These are phyloP conservation scores for Tringa solitaria DNA, from an alignment of 2,113 vertebrate genomes.

Conservation along the genomic window DNA sequence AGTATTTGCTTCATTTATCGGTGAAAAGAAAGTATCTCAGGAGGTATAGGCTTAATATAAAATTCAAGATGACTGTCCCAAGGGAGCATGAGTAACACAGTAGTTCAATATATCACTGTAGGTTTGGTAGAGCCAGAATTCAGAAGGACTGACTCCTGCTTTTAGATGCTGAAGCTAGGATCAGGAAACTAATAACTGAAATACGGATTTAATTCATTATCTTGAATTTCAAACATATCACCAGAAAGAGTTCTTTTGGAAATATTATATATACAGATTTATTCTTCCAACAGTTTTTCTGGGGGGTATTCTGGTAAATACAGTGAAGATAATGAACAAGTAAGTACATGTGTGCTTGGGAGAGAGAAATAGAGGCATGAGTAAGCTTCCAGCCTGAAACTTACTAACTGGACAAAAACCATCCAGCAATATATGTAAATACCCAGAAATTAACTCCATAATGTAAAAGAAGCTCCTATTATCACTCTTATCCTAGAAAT, in stretches of 20 bases:
- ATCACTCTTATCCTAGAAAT: background rate
- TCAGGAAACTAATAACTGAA: background rate
- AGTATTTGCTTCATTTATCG: background rate
- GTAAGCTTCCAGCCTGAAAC: background rate
- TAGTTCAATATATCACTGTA: background rate
- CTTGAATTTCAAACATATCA: background rate
- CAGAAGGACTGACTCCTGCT: background rate
- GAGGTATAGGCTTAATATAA: background rate
- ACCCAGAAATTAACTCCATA: background rate
- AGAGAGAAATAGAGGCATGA: background rate
- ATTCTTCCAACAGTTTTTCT: background rate
- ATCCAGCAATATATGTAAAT: background rate
- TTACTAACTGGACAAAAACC: background rate
- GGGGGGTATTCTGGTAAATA: background rate
- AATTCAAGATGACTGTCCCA: background rate
- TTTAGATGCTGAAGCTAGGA: background rate
- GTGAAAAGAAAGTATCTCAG: background rate
- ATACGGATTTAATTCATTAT: background rate
- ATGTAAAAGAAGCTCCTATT: background rate
- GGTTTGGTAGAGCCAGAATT: background rate
- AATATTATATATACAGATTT: background rate
- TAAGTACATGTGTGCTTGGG: background rate
- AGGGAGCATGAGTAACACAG: background rate
- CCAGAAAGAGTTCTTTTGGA: background rate
- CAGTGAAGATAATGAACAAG: background rate